Evolutionary conservation across 2,888 invertebrate genomes (phyloP).

Genomic region (Pherbina coryleti): DNA sequence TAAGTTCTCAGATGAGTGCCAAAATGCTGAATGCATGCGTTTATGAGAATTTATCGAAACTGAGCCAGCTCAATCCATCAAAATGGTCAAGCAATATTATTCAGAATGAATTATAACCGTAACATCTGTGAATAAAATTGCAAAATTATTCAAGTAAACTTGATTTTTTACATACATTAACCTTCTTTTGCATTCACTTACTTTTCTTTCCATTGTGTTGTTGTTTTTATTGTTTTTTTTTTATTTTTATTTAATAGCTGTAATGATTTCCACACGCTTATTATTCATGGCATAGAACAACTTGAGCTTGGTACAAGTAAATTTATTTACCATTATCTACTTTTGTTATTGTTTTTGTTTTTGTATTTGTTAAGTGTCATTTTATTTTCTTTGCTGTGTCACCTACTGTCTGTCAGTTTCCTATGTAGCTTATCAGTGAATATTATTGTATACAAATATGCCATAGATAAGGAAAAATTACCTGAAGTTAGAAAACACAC

Average conservation of each 20-base stretch:
- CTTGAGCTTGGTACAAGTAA: background rate
- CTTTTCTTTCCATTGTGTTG: too few species aligned
- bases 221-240: background rate
- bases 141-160: too few species aligned
- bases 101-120: too few species aligned
- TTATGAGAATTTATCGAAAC: too few species aligned
- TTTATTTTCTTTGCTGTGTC: background rate
- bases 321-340: background rate
- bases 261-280: background rate
- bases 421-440: constrained; percentile 19
- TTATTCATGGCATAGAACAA: background rate
- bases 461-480: constrained; percentile 8
- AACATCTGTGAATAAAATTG: too few species aligned
- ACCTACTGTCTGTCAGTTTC: background rate
- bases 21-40: too few species aligned
- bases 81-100: too few species aligned
- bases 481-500: background rate
- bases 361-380: background rate
- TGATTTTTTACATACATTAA: too few species aligned
- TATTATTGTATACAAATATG: constrained; percentile 27
- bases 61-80: too few species aligned
- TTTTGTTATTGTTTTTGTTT: background rate
- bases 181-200: too few species aligned
- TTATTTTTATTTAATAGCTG: background rate
- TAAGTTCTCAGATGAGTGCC: too few species aligned